Conservation (phyloP, 2,888 invertebrate species). For the Spisula subtruncata region DNA sequence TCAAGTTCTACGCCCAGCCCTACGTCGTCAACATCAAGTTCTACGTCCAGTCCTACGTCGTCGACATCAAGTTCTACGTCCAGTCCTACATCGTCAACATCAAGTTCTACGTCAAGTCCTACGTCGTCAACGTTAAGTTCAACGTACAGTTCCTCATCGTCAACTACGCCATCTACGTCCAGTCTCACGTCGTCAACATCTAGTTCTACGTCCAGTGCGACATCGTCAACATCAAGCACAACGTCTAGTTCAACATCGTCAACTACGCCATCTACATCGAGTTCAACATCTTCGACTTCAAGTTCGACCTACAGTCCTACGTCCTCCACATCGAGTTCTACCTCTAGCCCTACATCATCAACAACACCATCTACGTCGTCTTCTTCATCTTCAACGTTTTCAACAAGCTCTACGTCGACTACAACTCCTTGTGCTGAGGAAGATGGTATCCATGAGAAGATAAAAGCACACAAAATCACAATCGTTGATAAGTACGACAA, state of each 20-base stretch:
- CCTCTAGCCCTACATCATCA: neutral
- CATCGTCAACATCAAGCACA: constrained; percentile 1
- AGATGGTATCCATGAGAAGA: neutral
- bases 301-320: neutral
- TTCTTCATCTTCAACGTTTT: no score
- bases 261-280: neutral
- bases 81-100: neutral
- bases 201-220: neutral
- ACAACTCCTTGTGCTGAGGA: neutral
- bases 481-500: neutral
- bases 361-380: neutral
- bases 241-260: neutral
- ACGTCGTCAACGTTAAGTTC: neutral
- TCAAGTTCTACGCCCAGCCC: neutral
- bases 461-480: neutral
- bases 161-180: neutral
- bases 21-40: neutral
- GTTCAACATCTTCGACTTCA: neutral
- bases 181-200: no score
- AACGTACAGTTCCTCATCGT: neutral
- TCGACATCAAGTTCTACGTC: neutral
- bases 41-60: neutral
- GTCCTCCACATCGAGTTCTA: neutral
- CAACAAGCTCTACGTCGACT: no score
- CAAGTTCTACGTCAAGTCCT: neutral